A percentile compares a stretch with the other conserved stretches of the same genome.
Evolutionary conservation across 2,797 vertebrate genomes (phyloP).

Genomic region (Champsocephalus gunnari): DNA sequence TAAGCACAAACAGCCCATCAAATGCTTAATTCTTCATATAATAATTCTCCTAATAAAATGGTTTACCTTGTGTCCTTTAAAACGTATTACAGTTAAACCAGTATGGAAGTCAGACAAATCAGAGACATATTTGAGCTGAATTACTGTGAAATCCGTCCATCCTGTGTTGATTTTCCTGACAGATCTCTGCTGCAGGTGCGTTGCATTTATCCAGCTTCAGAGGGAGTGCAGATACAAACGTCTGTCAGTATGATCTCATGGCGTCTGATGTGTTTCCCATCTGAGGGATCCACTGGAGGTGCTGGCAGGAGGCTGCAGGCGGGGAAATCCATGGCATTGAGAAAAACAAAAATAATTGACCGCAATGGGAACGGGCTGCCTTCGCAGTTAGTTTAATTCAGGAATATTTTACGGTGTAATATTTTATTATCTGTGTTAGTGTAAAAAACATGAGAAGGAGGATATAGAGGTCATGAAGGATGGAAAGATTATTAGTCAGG

Average conservation of each 20-base stretch:
- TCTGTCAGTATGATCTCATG: conserved; percentile 34
- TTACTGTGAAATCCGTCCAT: conserved; percentile 32
- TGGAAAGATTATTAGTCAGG: conserved; percentile 37
- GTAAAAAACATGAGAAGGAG: conserved; percentile 26
- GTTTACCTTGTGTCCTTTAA: conserved; percentile 14
- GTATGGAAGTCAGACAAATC: conserved; percentile 17
- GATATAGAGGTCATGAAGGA: conserved; percentile 21
- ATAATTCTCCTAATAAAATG: conserved; percentile 11
- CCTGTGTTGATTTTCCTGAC: conserved; percentile 28
- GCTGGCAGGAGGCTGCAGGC: conserved; percentile 35
- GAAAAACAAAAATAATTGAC: conserved; percentile 59
- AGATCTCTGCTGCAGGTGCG: conserved; percentile 57
- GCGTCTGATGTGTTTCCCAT: conserved; percentile 66
- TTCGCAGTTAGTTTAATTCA: conserved; percentile 42
- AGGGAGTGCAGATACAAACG: conserved; percentile 32
- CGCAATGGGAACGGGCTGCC: conserved; percentile 30
- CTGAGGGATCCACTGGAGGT: conserved; percentile 42
- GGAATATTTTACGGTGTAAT: conserved; percentile 34
- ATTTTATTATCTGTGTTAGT: conserved; percentile 45
- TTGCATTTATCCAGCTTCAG: conserved; percentile 58
- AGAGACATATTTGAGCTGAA: conserved; percentile 15
- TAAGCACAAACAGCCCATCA: not conserved
- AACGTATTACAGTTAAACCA: conserved; percentile 12
- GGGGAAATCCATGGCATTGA: conserved; percentile 43
- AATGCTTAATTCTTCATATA: not conserved